Base-by-base conservation (phyloP, 2,113 vertebrate genomes). In the Lethenteron reissneri region DNA sequence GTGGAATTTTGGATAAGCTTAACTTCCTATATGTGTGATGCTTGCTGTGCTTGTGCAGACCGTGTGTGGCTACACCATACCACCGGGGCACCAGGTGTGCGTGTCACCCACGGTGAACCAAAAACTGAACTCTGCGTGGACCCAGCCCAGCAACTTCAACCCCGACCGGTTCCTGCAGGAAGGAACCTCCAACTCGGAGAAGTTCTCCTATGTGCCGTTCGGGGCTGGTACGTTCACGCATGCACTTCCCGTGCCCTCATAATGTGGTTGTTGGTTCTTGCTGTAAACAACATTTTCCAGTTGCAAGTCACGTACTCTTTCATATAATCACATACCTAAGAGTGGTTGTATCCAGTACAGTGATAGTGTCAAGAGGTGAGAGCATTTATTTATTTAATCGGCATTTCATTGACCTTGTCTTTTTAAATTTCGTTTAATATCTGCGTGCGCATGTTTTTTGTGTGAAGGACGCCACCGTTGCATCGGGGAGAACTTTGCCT, bases 41-140 rank as follows among this genome's bases (percentile, higher is more conserved):
- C 56, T 25, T 56, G 21, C 57, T 8, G 56, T 17, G 25, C 56
- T 9, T 57, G 70, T 68, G 64, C 58, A 99, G 94, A 88, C 76
- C 2, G 80, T 89, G 2, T 85, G 83, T 69, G 94, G 87, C 8
- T 99, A 86, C 75, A 86, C 77, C 76, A 91, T 99, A 77, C 94
- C 89, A 4, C 85, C 82, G 0, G 92, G 94, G 59, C 94, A 99
- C 78, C 94, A 99, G 78, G 89, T 99, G 73, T 99, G 92, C 19
- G 92, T 97, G 3, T 99, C 94, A 69, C 94, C 92, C 10, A 95
- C 94, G 2, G 85, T 99, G 71, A 99, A 99, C 78, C 94, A 99
- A 8, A 86, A 89, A 21, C 88, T 99, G 64, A 79, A 77, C 12
- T 88, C 91, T 76, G 81, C 83, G 25, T 99, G 94, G 94, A 72